phyloP scores from a whole-genome alignment of 2,888 invertebrate genomes.

The Trachelus tabidus region DNA sequence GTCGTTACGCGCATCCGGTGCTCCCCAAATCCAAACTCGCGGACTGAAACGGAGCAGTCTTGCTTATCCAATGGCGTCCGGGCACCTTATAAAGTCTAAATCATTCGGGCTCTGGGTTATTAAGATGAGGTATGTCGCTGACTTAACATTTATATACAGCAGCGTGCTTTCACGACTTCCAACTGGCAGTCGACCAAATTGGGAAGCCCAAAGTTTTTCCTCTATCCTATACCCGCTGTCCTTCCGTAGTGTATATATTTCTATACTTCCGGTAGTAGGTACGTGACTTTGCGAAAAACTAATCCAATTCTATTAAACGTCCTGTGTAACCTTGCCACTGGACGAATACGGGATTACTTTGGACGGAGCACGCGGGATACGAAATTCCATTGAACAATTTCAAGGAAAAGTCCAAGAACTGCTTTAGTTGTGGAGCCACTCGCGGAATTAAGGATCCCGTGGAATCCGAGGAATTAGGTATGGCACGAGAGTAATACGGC shows the following conservation, averaged over 20 bases:
- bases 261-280: not conserved
- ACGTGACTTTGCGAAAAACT: not conserved
- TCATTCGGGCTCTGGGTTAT: conserved; percentile 48
- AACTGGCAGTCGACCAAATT: conserved; percentile 61
- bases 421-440: not conserved
- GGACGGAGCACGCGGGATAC: not conserved
- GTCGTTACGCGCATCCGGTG: conserved; percentile 64
- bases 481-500: not conserved
- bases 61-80: conserved; percentile 26
- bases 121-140: conserved; percentile 51
- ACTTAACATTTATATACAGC: conserved; percentile 35
- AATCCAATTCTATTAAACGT: not conserved
- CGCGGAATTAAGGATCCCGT: not conserved
- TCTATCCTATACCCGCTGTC: not conserved
- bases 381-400: not conserved
- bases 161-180: conserved; percentile 25
- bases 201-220: conserved; percentile 43
- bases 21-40: conserved; percentile 36
- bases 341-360: not conserved
- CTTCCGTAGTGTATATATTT: not conserved
- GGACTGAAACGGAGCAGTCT: conserved; percentile 25
- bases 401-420: not conserved
- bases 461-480: not conserved
- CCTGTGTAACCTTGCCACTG: not conserved
- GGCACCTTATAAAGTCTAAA: conserved; percentile 49